Evolutionary conservation across 2,797 vertebrate species (phyloP), one percentile per base, ranked within the genome.

Genomic region (Bradypus variegatus): DNA sequence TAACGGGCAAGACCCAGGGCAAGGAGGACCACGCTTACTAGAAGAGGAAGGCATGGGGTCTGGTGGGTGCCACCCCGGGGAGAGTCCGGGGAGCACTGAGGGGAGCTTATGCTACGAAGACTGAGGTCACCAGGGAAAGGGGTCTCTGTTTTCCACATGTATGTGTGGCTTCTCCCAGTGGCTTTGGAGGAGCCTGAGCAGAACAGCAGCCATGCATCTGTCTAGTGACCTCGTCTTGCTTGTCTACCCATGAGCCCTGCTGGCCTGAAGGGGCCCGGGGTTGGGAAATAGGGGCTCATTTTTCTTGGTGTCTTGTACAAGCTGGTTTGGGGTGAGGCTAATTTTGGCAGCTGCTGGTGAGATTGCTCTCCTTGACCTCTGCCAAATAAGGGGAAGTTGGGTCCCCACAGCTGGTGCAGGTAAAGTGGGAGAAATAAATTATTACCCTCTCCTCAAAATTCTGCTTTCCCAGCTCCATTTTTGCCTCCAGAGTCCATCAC

Each of bases 21-120:
- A 31, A 23, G 3, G 8, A 84, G 19, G 58, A 31, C 8, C 33
- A 36, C 33, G 6, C 10, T 16, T 23, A 21, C 18, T 19, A 65
- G 45, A 50, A 10, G 2, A 0, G 2, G 38, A n/a, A 16, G 65
- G 10, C 33, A 1, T 0, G 9, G 9, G n/a, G 29, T 6, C 55
- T 25, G 41, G 64, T 13, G 27, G 41, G 55, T 13, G 33, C 2
- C 41, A 23, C 10, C n/a, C n/a, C 4, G 3, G 9, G 18, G 18
- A 55, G 33, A 67, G 45, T 9, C 36, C 41, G n/a, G 45, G 58
- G 73, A 23, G 45, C 14, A 18, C 18, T 11, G n/a, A 62, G 83
- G 72, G 64, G 41, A 64, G 27, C 2, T 10, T 25, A 14, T 36
- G 62, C 55, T 31, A 27, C 23, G 85, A 16, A 36, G 8, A 10